Percentiles rank a stretch among this genome's conserved stretches.
Conservation (phyloP, 1,140 invertebrate genomes). For the Cyclina sinensis region DNA sequence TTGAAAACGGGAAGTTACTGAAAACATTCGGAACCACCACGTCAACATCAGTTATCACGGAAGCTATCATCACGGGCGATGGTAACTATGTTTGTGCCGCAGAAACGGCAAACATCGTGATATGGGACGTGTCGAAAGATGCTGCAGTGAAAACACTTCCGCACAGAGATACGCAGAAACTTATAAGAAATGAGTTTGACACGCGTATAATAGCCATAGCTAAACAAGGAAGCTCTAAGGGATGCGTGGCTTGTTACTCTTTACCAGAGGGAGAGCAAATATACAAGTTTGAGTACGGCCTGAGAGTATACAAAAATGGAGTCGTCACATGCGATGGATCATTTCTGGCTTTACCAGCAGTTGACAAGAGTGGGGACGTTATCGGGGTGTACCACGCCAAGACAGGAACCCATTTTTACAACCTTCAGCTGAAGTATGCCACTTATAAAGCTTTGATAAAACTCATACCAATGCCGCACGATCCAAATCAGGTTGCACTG, state of each 20-base stretch:
- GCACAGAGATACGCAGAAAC: constrained; percentile 94
- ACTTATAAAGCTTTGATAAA: constrained; percentile 85
- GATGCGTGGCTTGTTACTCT: constrained; percentile 73
- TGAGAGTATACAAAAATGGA: constrained; percentile 87
- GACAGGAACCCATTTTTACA: constrained; percentile 93
- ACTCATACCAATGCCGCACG: constrained; percentile 87
- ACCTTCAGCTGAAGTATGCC: constrained; percentile 86
- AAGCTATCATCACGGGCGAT: constrained; percentile 91
- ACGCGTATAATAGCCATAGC: constrained; percentile 95
- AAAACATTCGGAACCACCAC: constrained; percentile 96
- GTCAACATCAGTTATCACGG: constrained; percentile 97
- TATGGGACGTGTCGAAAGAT: constrained; percentile 96
- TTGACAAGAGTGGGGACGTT: constrained; percentile 95
- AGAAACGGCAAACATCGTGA: constrained; percentile 96
- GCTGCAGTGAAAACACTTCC: constrained; percentile 91
- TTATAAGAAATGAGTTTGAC: constrained; percentile 94
- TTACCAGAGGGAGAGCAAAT: constrained; percentile 90
- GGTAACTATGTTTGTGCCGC: constrained; percentile 94
- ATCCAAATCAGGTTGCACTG: constrained; percentile 92
- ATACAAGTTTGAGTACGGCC: constrained; percentile 92
- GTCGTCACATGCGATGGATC: constrained; percentile 94
- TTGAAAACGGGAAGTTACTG: constrained; percentile 93
- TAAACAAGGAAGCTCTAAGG: constrained; percentile 75
- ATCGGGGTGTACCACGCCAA: constrained; percentile 94
- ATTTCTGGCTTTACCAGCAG: constrained; percentile 92